A percentile compares a stretch with the other conserved stretches of the same genome.
These are phyloP conservation scores for Lydus trimaculatus DNA, from an alignment of 2,888 invertebrate species.

Conservation along the genomic window DNA sequence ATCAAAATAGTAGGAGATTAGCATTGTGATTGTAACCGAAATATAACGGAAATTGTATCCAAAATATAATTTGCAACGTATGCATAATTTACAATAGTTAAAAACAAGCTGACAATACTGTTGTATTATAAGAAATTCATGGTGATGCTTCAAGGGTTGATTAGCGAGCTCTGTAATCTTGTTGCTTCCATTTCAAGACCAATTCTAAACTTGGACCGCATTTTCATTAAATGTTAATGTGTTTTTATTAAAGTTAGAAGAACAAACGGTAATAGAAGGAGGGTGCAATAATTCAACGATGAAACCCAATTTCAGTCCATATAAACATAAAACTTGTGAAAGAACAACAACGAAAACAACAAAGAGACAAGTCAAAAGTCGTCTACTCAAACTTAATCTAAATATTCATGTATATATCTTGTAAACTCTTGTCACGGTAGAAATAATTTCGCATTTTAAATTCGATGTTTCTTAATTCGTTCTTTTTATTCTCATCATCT, in stretches of 20 bases:
- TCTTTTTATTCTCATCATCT: background rate
- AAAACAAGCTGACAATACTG: background rate
- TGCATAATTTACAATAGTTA: background rate
- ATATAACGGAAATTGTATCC: background rate
- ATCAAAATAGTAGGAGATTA: slow-evolving; percentile 13
- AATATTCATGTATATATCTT: slow-evolving; percentile 34
- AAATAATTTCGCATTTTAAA: slow-evolving; percentile 29
- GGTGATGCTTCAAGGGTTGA: background rate
- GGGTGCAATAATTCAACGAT: slow-evolving; percentile 25
- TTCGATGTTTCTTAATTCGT: slow-evolving; percentile 10
- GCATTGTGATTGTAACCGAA: background rate
- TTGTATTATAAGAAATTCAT: background rate
- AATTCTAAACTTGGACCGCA: slow-evolving; percentile 23
- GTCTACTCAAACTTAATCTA: slow-evolving; percentile 27
- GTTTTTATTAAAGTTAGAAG: slow-evolving; percentile 36
- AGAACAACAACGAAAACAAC: slow-evolving; percentile 7
- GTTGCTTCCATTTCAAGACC: background rate
- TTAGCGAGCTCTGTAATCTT: background rate
- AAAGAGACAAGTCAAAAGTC: background rate
- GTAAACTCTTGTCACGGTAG: slow-evolving; percentile 30
- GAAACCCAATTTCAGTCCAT: slow-evolving; percentile 32
- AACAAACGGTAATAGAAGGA: background rate
- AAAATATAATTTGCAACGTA: slow-evolving; percentile 19
- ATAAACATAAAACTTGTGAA: slow-evolving; percentile 37
- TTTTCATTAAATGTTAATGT: slow-evolving; percentile 44